These are phyloP conservation scores for Himantopus leucocephalus DNA, from an alignment of 2,113 vertebrate genomes.

Conservation along the genomic window DNA sequence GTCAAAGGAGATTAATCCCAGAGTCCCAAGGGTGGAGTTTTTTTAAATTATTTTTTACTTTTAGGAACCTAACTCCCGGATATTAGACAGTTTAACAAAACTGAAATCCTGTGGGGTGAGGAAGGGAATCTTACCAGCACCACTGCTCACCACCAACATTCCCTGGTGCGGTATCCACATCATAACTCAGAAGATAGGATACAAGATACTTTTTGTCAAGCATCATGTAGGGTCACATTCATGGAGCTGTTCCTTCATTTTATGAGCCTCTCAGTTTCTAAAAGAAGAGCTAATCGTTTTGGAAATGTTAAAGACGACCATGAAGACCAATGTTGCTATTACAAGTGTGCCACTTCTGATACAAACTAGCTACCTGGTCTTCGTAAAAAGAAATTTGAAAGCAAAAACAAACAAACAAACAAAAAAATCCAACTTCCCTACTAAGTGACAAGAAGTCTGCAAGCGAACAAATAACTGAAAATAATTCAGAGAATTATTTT, in stretches of 20 bases:
- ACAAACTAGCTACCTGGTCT: not conserved
- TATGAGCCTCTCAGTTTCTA: not conserved
- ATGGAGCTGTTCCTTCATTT: not conserved
- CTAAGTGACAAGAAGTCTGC: not conserved
- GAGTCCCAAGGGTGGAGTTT: no score
- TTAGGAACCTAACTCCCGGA: not conserved
- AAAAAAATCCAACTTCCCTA: not conserved
- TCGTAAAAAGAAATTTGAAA: not conserved
- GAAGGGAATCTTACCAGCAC: not conserved
- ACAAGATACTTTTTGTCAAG: not conserved
- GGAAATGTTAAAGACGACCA: not conserved
- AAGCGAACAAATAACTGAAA: not conserved
- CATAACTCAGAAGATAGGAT: not conserved
- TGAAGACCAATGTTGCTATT: not conserved
- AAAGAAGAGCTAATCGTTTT: not conserved
- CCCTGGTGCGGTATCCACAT: not conserved
- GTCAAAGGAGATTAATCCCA: not conserved
- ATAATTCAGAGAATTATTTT: not conserved
- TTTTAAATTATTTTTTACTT: not conserved
- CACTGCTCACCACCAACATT: not conserved
- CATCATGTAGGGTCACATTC: not conserved
- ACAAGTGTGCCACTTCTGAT: not conserved
- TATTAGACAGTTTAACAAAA: not conserved
- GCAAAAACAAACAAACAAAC: no score
- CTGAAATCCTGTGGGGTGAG: not conserved